Base-by-base conservation (phyloP, 2,113 vertebrate genomes). In the Phaethon lepturus region DNA sequence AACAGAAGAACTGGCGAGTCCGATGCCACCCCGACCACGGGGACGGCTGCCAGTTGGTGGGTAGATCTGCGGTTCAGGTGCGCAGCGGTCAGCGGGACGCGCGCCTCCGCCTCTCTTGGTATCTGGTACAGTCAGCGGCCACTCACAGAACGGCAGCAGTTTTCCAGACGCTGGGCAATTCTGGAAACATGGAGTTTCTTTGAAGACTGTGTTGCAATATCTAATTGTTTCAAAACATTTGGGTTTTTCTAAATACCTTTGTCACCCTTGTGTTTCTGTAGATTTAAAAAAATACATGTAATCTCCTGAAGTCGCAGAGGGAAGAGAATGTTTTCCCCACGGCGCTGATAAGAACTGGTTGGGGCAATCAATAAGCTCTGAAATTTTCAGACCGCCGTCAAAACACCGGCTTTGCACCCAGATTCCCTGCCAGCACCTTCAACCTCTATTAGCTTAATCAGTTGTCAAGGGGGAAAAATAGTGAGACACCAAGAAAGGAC, bases 1-100 rank as follows among this genome's bases (percentile, higher is more conserved):
- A 95, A 85, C 62, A 82, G 90, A 94, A 96, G 75, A 94, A 66
- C 90, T 88, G 72, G 88, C 88, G 93, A 86, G 63, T 67, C 86
- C 9, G 0, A 33, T n/a, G 73, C 28, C 81, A 85, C 90, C 85
- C 77, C 68, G 88, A 88, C 0, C 2, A 66, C 75, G 75, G 56
- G 31, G 24, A 84, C 17, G 35, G 40, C 92, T 90, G 92, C 82
- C 92, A 71, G 95, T 47, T 63, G 4, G 2, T 4, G 66, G 26
- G 26, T 71, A 92, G 83, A 83, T 63, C 90, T 77, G 71, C 29
- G 15, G 17, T 90, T 95, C 50, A 95, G 95, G 89, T 94, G 96
- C 58, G 86, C 55, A 23, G 6, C 4, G 18, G 75, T 35, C 10
- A 0, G 45, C 16, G 76, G 44, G 44, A 28, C 10, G 1, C 12